phyloP scores from a whole-genome alignment of 2,797 vertebrate species.

The Muscicapa striata region DNA sequence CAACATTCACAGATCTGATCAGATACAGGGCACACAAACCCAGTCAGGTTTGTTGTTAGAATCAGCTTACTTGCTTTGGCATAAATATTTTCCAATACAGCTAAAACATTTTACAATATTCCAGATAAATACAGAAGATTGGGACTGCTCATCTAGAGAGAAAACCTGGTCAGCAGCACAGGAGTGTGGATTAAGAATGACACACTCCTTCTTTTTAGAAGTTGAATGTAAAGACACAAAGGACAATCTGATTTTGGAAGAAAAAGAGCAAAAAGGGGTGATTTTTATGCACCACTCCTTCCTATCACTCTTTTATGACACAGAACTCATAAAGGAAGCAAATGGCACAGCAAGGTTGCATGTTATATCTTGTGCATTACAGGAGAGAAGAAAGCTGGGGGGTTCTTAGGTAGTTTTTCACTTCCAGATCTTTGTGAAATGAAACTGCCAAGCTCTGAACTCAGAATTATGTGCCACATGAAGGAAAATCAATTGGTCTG shows the following conservation, averaged over 20 bases:
- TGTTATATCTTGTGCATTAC: not conserved
- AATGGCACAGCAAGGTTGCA: not conserved
- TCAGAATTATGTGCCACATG: not conserved
- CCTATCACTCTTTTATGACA: not conserved
- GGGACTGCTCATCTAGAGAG: not conserved
- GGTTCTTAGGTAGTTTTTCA: not conserved
- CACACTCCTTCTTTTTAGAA: not conserved
- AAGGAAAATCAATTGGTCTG: not conserved
- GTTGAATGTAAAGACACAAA: not conserved
- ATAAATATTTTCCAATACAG: not conserved
- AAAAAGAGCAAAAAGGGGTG: not conserved
- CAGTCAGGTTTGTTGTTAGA: not conserved
- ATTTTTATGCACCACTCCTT: not conserved
- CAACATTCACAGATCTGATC: not conserved
- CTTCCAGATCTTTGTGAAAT: not conserved
- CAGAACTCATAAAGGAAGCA: not conserved
- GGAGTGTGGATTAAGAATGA: not conserved
- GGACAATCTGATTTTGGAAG: not conserved
- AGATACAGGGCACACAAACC: not conserved
- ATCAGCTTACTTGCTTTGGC: not conserved
- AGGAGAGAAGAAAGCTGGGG: not conserved
- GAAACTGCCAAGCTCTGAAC: not conserved
- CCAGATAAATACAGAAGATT: not conserved
- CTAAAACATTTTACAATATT: not conserved
- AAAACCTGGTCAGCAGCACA: not conserved